Evolutionary conservation across 2,888 invertebrate genomes (phyloP), one percentile per base, ranked within the genome.

Genomic region (Nomada lathburiana): DNA sequence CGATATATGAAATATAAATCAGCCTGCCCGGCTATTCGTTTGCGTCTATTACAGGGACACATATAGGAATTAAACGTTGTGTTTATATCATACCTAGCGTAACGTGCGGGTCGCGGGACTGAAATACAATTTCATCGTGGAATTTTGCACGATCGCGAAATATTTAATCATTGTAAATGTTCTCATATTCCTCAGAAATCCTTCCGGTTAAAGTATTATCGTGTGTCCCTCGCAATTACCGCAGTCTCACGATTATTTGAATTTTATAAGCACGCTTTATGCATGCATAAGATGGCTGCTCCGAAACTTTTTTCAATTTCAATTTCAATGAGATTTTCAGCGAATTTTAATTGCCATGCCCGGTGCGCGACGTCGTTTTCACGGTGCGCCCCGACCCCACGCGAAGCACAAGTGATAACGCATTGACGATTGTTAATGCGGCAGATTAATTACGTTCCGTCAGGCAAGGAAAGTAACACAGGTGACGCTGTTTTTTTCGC

Each of bases 1-100:
- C 20, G 64, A 62, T 4, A 42, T n/a, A 13, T 36, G 65, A 42
- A 20, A 60, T 47, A 76, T 57, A 76, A 76, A 76, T 76, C 72
- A 57, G 18, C 42, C 55, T 1, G n/a, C 1, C 11, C 11, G 44
- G 4, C 18, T 23, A 7, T 68, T 26, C 60, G 44, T 44, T 68
- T n/a, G 9, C 53, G 52, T 29, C 18, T 20, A 52, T 72, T 63
- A 70, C 70, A n/a, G 36, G 18, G 23, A 59, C 44, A 55, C 62
- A 53, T 59, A 64, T 23, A 18, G 64, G 10, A 42, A 64, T 64
- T 50, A 10, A 42, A 26, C 16, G 52, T 57, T 16, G 71, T 16
- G 47, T 63, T 64, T 63, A 64, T 76, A 53, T 52, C 18, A 29
- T 9, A 26, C 20, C 36, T 11, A 47, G 47, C 23, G 50, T 20